phyloP scores from a whole-genome alignment of 2,797 vertebrate genomes.

The Chelidonichthys spinosus region DNA sequence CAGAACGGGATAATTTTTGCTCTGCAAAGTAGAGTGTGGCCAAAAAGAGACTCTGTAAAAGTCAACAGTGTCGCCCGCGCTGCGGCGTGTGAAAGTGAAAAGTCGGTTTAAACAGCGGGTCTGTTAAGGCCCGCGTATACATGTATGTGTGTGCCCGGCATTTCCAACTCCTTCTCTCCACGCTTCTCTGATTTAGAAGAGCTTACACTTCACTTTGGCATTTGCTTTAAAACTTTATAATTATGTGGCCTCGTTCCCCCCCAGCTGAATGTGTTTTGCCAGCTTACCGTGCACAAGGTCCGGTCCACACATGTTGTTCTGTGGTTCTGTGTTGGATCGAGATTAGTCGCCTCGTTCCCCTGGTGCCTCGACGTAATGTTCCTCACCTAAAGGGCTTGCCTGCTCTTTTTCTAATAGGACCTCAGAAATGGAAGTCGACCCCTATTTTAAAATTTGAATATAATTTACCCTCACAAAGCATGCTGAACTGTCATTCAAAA shows the following conservation, averaged over 20 bases:
- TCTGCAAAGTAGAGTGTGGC: conserved; percentile 58
- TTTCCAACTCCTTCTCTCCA: conserved; percentile 34
- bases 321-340: conserved; percentile 61
- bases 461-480: not conserved
- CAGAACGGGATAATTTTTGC: conserved; percentile 66
- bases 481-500: not conserved
- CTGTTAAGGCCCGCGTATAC: conserved; percentile 34
- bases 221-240: conserved; percentile 77
- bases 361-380: conserved; percentile 52
- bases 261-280: conserved; percentile 68
- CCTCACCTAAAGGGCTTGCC: conserved; percentile 43
- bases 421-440: not conserved
- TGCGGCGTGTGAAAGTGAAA: conserved; percentile 58
- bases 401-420: conserved; percentile 42
- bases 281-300: conserved; percentile 68
- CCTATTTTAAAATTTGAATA: conserved; percentile 35
- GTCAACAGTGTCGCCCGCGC: conserved; percentile 58
- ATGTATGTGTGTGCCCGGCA: conserved; percentile 41
- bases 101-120: conserved; percentile 57
- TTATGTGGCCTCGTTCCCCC: conserved; percentile 52
- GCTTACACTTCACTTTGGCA: conserved; percentile 60
- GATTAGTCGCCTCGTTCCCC: conserved; percentile 75
- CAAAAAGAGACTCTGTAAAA: conserved; percentile 58
- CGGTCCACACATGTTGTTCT: conserved; percentile 64
- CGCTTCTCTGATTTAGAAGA: conserved; percentile 66